Conservation (phyloP, 64 coral and sea anemone species). For the Anthopleura sola region DNA sequence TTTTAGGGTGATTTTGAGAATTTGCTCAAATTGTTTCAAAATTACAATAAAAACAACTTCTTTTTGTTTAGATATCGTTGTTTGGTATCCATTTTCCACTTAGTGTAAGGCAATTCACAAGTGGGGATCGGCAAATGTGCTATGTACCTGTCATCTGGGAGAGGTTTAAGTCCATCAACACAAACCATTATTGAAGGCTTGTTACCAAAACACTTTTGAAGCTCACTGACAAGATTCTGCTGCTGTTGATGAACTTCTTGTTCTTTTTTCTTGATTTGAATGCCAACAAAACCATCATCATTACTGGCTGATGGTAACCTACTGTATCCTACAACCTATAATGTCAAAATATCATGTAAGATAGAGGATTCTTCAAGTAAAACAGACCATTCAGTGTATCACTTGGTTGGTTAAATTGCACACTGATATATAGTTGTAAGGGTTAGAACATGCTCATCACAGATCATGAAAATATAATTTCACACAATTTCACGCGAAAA, state of each 20-base stretch:
- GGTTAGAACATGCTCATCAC: too few relatives aligned
- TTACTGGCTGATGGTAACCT: constrained; percentile 73
- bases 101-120: too few relatives aligned
- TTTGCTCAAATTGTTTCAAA: too few relatives aligned
- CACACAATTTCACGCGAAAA: too few relatives aligned
- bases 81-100: too few relatives aligned
- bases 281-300: constrained; percentile 82
- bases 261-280: constrained; percentile 82
- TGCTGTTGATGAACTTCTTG: constrained; percentile 66
- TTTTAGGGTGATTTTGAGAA: too few relatives aligned
- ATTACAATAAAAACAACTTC: too few relatives aligned
- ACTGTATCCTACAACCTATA: constrained; percentile 79
- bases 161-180: constrained; percentile 86
- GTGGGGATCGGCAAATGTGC: too few relatives aligned
- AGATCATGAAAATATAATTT: too few relatives aligned
- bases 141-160: constrained; percentile 82
- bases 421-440: too few relatives aligned
- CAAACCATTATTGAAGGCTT: constrained; percentile 86
- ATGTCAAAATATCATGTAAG: background rate
- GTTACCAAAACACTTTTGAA: constrained; percentile 78
- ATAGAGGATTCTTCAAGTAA: background rate
- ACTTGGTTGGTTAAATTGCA: too few relatives aligned
- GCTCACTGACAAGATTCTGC: constrained; percentile 53
- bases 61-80: too few relatives aligned
- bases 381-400: background rate